Evolutionary conservation across 2,888 invertebrate species (phyloP), one percentile per base, ranked within the genome.

Genomic region (Fragum fragum): DNA sequence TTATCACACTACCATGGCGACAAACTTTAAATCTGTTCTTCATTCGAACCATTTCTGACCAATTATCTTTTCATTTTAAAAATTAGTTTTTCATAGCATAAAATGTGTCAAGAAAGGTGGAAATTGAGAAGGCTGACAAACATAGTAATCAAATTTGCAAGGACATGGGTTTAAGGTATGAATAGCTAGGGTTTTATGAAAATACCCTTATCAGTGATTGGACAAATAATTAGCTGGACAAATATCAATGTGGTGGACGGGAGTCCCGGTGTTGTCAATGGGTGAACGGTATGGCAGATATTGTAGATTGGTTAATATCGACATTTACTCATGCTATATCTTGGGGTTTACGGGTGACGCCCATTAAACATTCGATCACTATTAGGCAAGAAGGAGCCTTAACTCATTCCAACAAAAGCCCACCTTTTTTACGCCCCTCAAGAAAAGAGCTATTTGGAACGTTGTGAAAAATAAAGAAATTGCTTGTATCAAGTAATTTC

Each of bases 151-250:
- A 52, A 52, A 52, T 7, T 52, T n/a, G 52, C 52, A 52, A 52
- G 52, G 18, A 52, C 52, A 16, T n/a, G 47, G 47, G 14, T 47
- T 47, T 47, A 57, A 11, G n/a, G 57, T 57, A 26, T 57, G 57
- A 57, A 57, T 47, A 16, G 23, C 18, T 57, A 1, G 26, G 66
- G 23, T 39, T 42, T 66, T 39, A 66, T 42, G 14, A n/a, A 66
- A 21, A 39, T 21, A 66, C 23, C 7, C 66, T 66, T 66, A 66
- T 66, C 66, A 42, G 42, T 21, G 42, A 7, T 26, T 28, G 68
- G 69, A 26, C 52, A 74, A 70, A 79, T 79, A 79, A 79, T 79
- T 79, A 79, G 79, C 74, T 63, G 73, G 73, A 79, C 73, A 53
- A 79, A 73, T 74, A 23, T 70, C 57, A 55, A n/a, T 23, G 36